These are phyloP conservation scores for Galeopterus variegatus DNA, from an alignment of 2,113 vertebrate species.

Conservation along the genomic window DNA sequence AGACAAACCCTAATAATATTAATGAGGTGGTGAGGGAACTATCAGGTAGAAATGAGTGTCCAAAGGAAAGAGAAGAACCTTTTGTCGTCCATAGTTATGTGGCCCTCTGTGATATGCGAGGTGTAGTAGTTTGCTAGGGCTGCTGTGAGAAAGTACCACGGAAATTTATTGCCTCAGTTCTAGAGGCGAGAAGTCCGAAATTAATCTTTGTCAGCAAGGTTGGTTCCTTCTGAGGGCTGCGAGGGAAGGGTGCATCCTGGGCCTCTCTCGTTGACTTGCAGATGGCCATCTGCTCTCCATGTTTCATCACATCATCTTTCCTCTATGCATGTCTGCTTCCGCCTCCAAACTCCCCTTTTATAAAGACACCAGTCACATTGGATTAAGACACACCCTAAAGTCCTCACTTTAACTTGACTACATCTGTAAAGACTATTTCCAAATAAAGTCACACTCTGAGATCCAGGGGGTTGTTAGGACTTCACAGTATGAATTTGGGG, in stretches of 20 bases:
- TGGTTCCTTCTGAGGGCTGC: not conserved
- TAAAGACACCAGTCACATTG: not conserved
- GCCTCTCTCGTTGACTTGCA: not conserved
- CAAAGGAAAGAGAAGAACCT: not conserved
- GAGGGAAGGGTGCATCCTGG: not conserved
- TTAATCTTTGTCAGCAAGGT: not conserved
- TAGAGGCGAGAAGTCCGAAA: not conserved
- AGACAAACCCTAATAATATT: not conserved
- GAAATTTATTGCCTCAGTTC: not conserved
- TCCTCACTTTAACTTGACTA: not conserved
- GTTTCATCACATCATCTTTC: not conserved
- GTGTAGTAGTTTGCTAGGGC: not conserved
- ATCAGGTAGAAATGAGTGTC: not conserved
- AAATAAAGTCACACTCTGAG: not conserved
- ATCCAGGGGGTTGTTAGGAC: not conserved
- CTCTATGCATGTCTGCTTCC: not conserved
- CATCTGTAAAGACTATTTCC: slow-evolving; percentile 5
- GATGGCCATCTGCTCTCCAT: not conserved
- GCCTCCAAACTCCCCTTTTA: not conserved
- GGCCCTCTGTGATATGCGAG: not conserved
- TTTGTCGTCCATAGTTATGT: not conserved
- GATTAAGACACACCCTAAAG: not conserved
- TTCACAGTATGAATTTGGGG: not conserved
- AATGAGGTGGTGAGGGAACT: not conserved
- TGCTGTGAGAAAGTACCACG: not conserved